These are phyloP conservation scores for Cerceris rybyensis DNA, from an alignment of 2,888 invertebrate genomes.

Conservation along the genomic window DNA sequence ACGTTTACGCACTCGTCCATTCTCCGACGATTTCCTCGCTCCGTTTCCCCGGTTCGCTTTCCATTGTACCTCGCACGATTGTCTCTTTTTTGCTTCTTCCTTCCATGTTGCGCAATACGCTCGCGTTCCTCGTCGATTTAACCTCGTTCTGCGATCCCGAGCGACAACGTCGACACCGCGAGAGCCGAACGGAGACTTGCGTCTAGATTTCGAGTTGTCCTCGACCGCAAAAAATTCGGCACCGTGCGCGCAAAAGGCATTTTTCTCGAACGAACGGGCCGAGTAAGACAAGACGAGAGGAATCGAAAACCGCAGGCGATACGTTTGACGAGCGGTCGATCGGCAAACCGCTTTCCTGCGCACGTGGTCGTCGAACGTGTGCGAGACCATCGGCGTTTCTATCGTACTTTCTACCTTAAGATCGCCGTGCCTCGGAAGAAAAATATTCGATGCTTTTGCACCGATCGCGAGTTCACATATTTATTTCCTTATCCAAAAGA, in stretches of 20 bases:
- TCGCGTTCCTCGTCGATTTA: neutral
- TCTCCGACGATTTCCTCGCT: too few relatives aligned
- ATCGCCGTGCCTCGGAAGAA: neutral
- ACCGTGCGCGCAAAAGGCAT: neutral
- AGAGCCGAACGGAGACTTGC: constrained; percentile 16
- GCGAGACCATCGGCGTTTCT: neutral
- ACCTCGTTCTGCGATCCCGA: neutral
- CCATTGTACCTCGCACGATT: too few relatives aligned
- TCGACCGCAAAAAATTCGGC: constrained; percentile 29
- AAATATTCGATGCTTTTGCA: too few relatives aligned
- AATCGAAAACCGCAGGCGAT: constrained; percentile 20
- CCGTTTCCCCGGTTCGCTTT: too few relatives aligned
- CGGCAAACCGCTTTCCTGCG: neutral
- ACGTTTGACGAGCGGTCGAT: constrained; percentile 8
- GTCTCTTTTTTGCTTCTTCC: too few relatives aligned
- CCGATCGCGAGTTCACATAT: too few relatives aligned
- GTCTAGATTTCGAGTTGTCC: constrained; percentile 26
- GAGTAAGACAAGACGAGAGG: constrained; percentile 18
- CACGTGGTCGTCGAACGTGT: constrained; percentile 6
- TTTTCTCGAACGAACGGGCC: neutral
- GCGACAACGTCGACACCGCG: constrained; percentile 20
- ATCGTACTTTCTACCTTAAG: neutral
- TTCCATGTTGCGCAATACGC: too few relatives aligned
- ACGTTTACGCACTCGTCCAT: too few relatives aligned
- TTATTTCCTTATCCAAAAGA: too few relatives aligned